Base-by-base conservation (phyloP, 2,888 invertebrate genomes). In the Nematopogon swammerdamellus region DNA sequence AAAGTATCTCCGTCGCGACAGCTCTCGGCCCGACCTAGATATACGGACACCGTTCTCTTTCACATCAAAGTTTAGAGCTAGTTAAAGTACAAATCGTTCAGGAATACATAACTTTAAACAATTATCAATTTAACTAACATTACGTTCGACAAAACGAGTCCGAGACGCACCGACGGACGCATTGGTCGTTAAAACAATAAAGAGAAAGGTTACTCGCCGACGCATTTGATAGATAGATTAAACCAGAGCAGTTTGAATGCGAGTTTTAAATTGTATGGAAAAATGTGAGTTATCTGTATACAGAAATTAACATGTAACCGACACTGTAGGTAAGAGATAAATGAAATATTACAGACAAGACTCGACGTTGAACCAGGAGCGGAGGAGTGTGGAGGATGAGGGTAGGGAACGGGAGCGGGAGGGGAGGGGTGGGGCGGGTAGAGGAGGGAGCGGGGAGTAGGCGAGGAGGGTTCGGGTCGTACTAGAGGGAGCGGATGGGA, bases 1-100 rank as follows among this genome's bases (percentile, higher is more conserved):
- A n/a, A n/a, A n/a, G n/a, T n/a, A n/a, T n/a, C n/a, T n/a, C n/a
- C n/a, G n/a, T n/a, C n/a, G n/a, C n/a, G n/a, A n/a, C 25, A 25
- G 4, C 25, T 25, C 4, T 8, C 36, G 36, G 8, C 14, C 36
- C 36, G 14, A 68, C 69, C 72, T 74, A 74, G 65, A 69, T 62
- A 64, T 72, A 75, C 71, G 73, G 72, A 75, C 76, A 76, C 76
- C 75, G 71, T 72, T 74, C 70, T 73, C 65, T 72, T 74, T 70
- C 68, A 76, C 71, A 76, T 69, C 73, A 70, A 60, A 72, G 74
- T 77, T 77, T 77, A 77, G 73, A 72, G 71, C 75, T 77, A 77
- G 71, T 76, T 75, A 76, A 76, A 77, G 75, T 77, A 79, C 76
- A 77, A 76, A 74, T 71, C 71, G 68, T 75, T 73, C 69, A 73